Conservation (phyloP, 2,888 invertebrate species). For the Kuschelorhynchus macadamiae region DNA sequence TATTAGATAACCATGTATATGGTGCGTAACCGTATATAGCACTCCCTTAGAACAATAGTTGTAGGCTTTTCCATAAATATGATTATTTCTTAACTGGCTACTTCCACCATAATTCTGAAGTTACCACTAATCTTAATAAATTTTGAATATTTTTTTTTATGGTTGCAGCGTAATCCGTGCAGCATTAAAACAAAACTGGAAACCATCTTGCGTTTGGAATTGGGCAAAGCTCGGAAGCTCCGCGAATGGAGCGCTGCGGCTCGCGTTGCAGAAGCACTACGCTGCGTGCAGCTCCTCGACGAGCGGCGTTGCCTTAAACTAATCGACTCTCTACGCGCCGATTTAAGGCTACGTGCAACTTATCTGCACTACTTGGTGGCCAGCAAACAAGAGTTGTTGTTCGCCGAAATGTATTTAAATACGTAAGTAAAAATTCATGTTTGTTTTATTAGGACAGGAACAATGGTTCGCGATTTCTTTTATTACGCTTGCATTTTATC, state of each 20-base stretch:
- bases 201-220: constrained; percentile 79
- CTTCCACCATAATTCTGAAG: too few relatives aligned
- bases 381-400: constrained; percentile 84
- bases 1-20: too few relatives aligned
- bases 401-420: constrained; percentile 80
- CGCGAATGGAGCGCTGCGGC: constrained; percentile 84
- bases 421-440: constrained; percentile 67
- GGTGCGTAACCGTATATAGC: too few relatives aligned
- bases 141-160: too few relatives aligned
- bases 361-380: constrained; percentile 87
- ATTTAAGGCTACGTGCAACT: constrained; percentile 82
- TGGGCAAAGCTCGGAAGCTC: constrained; percentile 86
- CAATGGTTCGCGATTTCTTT: too few relatives aligned
- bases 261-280: constrained; percentile 85
- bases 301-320: constrained; percentile 79
- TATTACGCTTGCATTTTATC: too few relatives aligned
- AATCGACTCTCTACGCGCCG: constrained; percentile 81
- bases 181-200: constrained; percentile 70
- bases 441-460: neutral
- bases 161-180: constrained; percentile 58
- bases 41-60: too few relatives aligned
- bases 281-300: constrained; percentile 83
- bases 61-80: too few relatives aligned
- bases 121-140: too few relatives aligned
- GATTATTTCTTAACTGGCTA: too few relatives aligned